These are phyloP conservation scores for Paralichthys olivaceus DNA, from an alignment of 2,113 vertebrate genomes.

Conservation along the genomic window DNA sequence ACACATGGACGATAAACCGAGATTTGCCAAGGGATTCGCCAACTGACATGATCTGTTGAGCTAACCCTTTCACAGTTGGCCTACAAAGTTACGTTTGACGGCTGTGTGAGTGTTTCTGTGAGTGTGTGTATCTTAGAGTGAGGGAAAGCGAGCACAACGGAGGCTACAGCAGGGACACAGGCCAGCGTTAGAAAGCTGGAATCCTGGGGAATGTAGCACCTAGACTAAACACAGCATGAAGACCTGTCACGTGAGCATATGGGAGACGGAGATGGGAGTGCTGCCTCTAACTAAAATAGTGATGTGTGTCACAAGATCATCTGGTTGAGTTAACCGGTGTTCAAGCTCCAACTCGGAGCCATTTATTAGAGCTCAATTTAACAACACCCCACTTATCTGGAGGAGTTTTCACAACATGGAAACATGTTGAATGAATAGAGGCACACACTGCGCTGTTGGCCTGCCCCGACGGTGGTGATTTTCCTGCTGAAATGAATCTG, in stretches of 20 bases:
- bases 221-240: slow-evolving; percentile 65
- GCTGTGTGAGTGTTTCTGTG: background rate
- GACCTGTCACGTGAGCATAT: slow-evolving; percentile 63
- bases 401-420: slow-evolving; percentile 8
- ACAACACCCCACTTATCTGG: background rate
- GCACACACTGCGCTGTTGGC: slow-evolving; percentile 12
- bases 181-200: slow-evolving; percentile 18
- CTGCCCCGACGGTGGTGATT: background rate
- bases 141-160: slow-evolving; percentile 5
- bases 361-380: slow-evolving; percentile 1
- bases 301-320: slow-evolving; percentile 60
- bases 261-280: slow-evolving; percentile 16
- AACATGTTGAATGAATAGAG: slow-evolving; percentile 35
- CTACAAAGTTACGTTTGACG: slow-evolving; percentile 7
- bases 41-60: slow-evolving; percentile 9
- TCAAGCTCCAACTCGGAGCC: background rate
- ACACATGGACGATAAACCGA: slow-evolving; percentile 6
- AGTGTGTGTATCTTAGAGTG: background rate
- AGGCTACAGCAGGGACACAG: slow-evolving; percentile 12
- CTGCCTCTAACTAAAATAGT: slow-evolving; percentile 16
- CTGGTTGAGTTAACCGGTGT: slow-evolving; percentile 23
- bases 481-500: slow-evolving; percentile 9
- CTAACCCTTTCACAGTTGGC: slow-evolving; percentile 26
- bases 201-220: slow-evolving; percentile 74
- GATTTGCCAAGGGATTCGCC: slow-evolving; percentile 9